Evolutionary conservation across 2,888 invertebrate species (phyloP).

Genomic region (Ophion costatus): DNA sequence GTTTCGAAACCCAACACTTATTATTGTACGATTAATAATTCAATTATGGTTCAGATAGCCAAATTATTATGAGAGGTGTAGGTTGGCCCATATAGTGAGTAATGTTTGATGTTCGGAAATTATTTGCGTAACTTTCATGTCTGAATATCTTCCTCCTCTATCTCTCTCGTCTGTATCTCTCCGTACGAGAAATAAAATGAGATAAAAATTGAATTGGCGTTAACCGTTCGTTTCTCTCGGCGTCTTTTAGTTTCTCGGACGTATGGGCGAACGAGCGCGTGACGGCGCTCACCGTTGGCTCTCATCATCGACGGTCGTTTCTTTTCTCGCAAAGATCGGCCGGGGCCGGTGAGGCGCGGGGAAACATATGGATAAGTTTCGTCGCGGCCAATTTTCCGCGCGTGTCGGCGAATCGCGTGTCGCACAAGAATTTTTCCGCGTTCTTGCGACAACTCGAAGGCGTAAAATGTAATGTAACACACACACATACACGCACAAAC

Average conservation of each 20-base stretch:
- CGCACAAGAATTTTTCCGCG: constrained; percentile 62
- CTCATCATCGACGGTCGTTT: neutral
- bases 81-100: no score
- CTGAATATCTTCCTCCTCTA: no score
- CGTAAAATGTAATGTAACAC: neutral
- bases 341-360: neutral
- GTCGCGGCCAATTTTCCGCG: constrained; percentile 71
- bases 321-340: neutral
- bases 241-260: constrained; percentile 1
- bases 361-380: constrained; percentile 20
- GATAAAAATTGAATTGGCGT: neutral
- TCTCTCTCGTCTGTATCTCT: no score
- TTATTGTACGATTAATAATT: no score
- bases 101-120: no score
- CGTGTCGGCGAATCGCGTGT: constrained; percentile 70
- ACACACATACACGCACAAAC: constrained; percentile 19
- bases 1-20: no score
- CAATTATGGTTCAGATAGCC: no score
- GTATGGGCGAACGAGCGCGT: constrained; percentile 4
- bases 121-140: no score
- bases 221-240: neutral
- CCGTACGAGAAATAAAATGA: no score
- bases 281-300: neutral
- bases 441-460: constrained; percentile 42
- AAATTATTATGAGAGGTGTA: no score